Base-by-base conservation (phyloP, 1,140 invertebrate genomes). In the Meloidogyne floridensis region DNA sequence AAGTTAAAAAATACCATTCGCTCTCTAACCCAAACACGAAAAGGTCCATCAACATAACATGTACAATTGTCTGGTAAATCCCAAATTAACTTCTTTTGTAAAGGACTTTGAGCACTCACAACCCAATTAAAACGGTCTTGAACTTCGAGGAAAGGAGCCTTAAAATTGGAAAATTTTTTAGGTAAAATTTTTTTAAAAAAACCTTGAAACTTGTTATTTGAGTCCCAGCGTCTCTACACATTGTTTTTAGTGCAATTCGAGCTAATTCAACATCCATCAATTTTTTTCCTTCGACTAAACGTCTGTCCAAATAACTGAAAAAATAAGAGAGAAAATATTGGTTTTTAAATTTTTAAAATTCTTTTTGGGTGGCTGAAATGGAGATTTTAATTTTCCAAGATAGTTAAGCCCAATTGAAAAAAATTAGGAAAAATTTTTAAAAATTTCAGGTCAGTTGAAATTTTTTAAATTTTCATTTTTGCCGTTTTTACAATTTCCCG, bases 111-210 rank as follows among this genome's bases (percentile, higher is more conserved):
- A 0, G 93, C 94, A 90, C 94, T 96, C 0, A 97, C 93, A 83
- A 99, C 94, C 95, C 96, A 98, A 86, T 98, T 96, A 9, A 94
- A 88, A 5, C 94, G 92, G 86, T 95, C 94, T 84, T 93, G 91
- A 43, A 96, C 90, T 83, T 80, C 76, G 51, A 90, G 82, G 86
- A 90, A 75, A 72, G 83, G 43, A 8, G 20, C 81, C 81, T 81
- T 9, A 43, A 83, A 81, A 70, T 81, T 43, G 83, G 11, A 47
- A 9, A 13, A 51, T 2, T 7, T 4, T 70, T 72, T 42, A 42
- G 4, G 7, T 83, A 10, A 53, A n/a, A 84, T 65, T 10, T 5
- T 70, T n/a, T 77, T n/a, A n/a, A 53, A 32, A 32, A 32, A 43
- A 79, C 77, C 90, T 95, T 91, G 91, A 93, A 94, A 75, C 94